Percentiles rank a stretch among this genome's conserved stretches.
phyloP scores from a whole-genome alignment of 2,888 invertebrate species.

The Clusia tigrina region DNA sequence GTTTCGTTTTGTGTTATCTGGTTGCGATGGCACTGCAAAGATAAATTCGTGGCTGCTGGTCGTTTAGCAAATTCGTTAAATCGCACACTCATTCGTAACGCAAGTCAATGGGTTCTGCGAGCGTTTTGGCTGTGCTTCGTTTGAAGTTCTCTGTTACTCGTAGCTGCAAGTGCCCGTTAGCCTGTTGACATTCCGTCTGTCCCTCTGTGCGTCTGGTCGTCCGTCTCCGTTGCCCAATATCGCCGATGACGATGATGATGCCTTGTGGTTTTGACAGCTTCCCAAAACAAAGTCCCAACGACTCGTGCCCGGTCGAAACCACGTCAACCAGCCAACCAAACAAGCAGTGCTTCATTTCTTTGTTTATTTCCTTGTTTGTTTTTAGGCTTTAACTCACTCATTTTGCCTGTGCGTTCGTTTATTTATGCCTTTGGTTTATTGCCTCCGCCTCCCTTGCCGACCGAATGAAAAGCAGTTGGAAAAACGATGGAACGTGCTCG shows the following conservation, averaged over 20 bases:
- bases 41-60: conserved; percentile 5
- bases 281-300: neutral
- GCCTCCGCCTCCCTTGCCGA: no score
- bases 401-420: neutral
- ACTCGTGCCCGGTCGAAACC: neutral
- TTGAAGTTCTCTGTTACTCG: neutral
- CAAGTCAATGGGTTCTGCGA: neutral
- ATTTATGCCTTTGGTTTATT: conserved; percentile 26
- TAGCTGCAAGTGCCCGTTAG: neutral
- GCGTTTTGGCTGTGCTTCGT: neutral
- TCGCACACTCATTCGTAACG: neutral
- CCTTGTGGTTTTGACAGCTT: conserved; percentile 27
- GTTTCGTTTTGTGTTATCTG: conserved; percentile 2
- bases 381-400: conserved; percentile 23
- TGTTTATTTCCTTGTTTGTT: conserved; percentile 33
- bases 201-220: neutral
- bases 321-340: neutral
- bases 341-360: conserved; percentile 30
- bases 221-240: neutral
- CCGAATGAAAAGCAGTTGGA: conserved; percentile 11
- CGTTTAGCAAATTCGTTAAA: conserved; percentile 3
- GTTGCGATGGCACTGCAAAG: neutral
- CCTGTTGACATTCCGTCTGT: neutral
- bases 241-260: conserved; percentile 2
- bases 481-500: conserved; percentile 9